Conservation (phyloP, 2,797 vertebrate genomes). For the Malurus splendens region DNA sequence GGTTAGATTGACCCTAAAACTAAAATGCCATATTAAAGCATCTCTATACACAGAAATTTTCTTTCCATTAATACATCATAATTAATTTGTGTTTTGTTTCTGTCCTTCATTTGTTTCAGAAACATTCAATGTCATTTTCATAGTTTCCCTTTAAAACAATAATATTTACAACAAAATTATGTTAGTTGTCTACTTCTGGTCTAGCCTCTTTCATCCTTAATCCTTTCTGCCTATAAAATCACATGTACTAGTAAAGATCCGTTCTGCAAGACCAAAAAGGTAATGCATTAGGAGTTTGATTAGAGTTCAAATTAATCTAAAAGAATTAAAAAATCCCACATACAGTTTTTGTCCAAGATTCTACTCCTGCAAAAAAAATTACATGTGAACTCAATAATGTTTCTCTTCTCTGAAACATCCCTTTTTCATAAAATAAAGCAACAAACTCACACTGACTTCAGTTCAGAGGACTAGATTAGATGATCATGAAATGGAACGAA, state of each 20-base stretch:
- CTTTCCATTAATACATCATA: background rate
- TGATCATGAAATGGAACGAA: fast-evolving
- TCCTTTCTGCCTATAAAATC: background rate
- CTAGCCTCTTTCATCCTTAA: background rate
- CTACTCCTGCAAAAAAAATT: background rate
- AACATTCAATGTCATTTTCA: background rate
- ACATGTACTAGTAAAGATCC: background rate
- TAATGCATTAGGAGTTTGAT: background rate
- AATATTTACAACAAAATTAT: background rate
- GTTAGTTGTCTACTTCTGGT: background rate
- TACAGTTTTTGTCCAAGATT: background rate
- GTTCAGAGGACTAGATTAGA: background rate
- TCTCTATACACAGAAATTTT: background rate
- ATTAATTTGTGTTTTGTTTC: background rate
- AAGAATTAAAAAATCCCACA: background rate
- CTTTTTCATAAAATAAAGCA: background rate
- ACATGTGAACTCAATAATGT: background rate
- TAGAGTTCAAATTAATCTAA: background rate
- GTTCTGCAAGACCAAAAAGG: background rate
- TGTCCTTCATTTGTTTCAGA: background rate
- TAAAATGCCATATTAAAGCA: background rate
- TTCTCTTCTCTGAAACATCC: background rate
- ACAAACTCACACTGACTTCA: background rate
- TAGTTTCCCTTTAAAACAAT: background rate
- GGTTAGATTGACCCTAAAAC: background rate